A percentile compares a stretch with the other conserved stretches of the same genome.
phyloP scores from a whole-genome alignment of 2,113 vertebrate genomes.

The Gavialis gangeticus region DNA sequence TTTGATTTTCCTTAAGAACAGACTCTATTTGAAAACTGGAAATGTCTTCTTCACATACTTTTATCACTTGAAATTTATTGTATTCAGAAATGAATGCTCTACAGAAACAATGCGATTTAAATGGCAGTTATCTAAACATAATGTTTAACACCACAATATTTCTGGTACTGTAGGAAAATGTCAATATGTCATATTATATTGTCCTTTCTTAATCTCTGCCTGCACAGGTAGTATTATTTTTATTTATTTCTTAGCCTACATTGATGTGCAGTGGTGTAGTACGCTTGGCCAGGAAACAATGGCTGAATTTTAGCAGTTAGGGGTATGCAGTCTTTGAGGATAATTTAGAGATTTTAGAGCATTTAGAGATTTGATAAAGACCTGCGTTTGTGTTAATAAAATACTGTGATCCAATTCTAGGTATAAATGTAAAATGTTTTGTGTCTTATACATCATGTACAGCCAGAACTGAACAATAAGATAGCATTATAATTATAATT shows the following conservation, averaged over 20 bases:
- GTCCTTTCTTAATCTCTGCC: neutral
- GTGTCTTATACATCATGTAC: neutral
- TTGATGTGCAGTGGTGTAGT: neutral
- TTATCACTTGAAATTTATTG: neutral
- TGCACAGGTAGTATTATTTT: neutral
- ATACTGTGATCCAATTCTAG: slow-evolving; percentile 17
- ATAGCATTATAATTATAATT: neutral
- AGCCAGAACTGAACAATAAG: neutral
- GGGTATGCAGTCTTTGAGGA: neutral
- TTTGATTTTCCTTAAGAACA: slow-evolving; percentile 3
- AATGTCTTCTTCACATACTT: neutral
- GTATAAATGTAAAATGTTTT: neutral
- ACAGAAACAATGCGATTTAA: neutral
- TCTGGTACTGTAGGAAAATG: neutral
- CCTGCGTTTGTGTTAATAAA: slow-evolving; percentile 7
- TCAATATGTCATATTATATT: neutral
- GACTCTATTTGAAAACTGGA: neutral
- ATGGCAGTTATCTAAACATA: slow-evolving; percentile 5
- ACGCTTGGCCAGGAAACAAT: neutral
- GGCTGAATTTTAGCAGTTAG: neutral
- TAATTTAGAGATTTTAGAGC: neutral
- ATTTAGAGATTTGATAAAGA: neutral
- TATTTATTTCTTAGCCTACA: neutral
- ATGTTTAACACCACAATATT: rapidly evolving
- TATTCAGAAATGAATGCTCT: neutral